A percentile compares a stretch with the other conserved stretches of the same genome.
phyloP scores from a whole-genome alignment of 2,888 invertebrate genomes.

The Rapana venosa region DNA sequence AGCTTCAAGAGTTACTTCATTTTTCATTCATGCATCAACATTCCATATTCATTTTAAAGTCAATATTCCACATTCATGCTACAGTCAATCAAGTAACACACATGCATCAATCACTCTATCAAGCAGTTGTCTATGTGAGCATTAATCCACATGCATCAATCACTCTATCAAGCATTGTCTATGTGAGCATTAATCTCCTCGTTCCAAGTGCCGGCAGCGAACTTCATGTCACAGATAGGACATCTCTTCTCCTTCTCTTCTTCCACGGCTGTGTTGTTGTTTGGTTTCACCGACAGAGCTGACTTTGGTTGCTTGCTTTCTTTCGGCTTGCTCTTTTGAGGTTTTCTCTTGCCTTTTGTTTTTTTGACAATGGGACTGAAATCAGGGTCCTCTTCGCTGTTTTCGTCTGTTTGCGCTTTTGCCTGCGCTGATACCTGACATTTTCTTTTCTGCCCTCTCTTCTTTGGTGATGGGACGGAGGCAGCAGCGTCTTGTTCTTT shows the following conservation, averaged over 20 bases:
- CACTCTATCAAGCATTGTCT: slow-evolving; percentile 74
- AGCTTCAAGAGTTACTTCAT: too few relatives aligned
- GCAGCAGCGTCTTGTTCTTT: not conserved
- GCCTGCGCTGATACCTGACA: not conserved
- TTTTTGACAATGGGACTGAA: slow-evolving; percentile 34
- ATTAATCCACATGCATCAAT: slow-evolving; percentile 59
- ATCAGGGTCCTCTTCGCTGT: slow-evolving; percentile 25
- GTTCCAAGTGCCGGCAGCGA: slow-evolving; percentile 63
- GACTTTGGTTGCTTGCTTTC: slow-evolving; percentile 63
- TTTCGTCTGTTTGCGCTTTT: not conserved
- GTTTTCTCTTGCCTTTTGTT: slow-evolving; percentile 24
- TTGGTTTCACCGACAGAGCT: slow-evolving; percentile 61
- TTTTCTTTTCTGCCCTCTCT: slow-evolving; percentile 20
- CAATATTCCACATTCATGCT: not conserved
- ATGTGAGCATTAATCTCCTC: slow-evolving; percentile 72
- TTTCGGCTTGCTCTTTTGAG: slow-evolving; percentile 50
- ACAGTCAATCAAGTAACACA: not conserved
- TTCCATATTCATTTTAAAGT: too few relatives aligned
- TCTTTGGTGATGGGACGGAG: not conserved
- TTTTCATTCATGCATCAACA: too few relatives aligned
- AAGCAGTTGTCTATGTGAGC: slow-evolving; percentile 74
- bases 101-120: slow-evolving; percentile 59
- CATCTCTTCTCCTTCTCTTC: slow-evolving; percentile 51
- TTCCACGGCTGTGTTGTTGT: not conserved
- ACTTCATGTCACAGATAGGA: slow-evolving; percentile 69